Evolutionary conservation across 1,140 invertebrate species (phyloP).

Genomic region (Cepaea nemoralis): DNA sequence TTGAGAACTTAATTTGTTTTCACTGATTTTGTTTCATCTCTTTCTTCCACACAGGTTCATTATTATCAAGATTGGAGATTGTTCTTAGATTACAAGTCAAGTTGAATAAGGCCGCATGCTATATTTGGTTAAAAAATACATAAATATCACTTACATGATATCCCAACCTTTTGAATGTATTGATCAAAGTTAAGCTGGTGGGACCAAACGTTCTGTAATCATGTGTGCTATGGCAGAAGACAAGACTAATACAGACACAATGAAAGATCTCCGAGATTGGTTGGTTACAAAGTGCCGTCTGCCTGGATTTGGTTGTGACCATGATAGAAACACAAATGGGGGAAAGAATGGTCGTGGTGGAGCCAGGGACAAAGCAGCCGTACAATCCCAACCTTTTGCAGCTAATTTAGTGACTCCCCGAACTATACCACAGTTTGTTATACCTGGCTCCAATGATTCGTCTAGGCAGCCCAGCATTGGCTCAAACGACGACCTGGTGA

Average conservation of each 20-base stretch:
- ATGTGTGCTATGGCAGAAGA: conserved; percentile 28
- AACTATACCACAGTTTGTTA: conserved; percentile 66
- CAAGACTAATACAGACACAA: conserved; percentile 53
- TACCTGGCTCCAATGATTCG: conserved; percentile 61
- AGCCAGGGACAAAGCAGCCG: conserved; percentile 9
- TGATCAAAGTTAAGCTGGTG: background rate
- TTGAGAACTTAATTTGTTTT: too few species aligned
- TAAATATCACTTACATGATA: too few species aligned
- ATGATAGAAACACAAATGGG: background rate
- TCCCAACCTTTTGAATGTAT: too few species aligned
- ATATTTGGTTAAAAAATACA: too few species aligned
- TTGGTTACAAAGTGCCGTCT: conserved; percentile 60
- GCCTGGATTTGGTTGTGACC: conserved; percentile 40
- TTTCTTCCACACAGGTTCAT: too few species aligned
- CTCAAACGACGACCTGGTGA: conserved; percentile 55
- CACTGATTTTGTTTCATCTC: too few species aligned
- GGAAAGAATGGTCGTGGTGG: background rate
- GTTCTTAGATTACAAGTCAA: too few species aligned
- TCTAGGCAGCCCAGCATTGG: conserved; percentile 58
- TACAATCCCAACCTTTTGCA: conserved; percentile 28
- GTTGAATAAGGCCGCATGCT: too few species aligned
- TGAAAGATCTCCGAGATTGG: conserved; percentile 64
- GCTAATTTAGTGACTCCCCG: conserved; percentile 57
- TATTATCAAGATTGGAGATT: too few species aligned
- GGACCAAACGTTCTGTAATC: background rate